Conservation (phyloP, 1,140 invertebrate genomes). For the Achatina immaculata region DNA sequence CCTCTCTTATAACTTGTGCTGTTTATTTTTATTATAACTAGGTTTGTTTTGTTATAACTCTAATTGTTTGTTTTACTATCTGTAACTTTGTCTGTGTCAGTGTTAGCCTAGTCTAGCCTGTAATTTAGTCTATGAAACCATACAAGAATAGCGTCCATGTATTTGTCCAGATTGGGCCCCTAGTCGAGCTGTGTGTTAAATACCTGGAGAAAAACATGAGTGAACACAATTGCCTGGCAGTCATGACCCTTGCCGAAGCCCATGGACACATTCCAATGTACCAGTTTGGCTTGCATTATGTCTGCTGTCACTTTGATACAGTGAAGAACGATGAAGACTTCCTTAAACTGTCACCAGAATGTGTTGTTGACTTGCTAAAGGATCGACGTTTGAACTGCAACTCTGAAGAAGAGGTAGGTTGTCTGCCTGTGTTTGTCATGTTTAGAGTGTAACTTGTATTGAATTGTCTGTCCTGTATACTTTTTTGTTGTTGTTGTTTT, state of each 20-base stretch:
- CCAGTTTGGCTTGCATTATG: constrained; percentile 57
- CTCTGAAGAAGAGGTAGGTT: constrained; percentile 53
- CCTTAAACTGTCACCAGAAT: constrained; percentile 57
- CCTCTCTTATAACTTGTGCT: too few relatives aligned
- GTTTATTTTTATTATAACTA: too few relatives aligned
- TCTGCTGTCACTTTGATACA: constrained; percentile 57
- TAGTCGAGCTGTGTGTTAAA: constrained; percentile 63
- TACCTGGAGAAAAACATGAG: constrained; percentile 64
- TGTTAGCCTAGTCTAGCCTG: too few relatives aligned
- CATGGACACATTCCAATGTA: constrained; percentile 61
- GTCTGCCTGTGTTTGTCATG: too few relatives aligned
- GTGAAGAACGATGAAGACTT: constrained; percentile 63
- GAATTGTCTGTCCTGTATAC: too few relatives aligned
- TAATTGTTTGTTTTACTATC: too few relatives aligned
- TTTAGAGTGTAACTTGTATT: too few relatives aligned
- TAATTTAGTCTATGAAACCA: too few relatives aligned
- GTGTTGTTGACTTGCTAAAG: constrained; percentile 58
- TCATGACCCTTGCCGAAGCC: constrained; percentile 60
- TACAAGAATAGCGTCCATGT: too few relatives aligned
- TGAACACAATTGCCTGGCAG: constrained; percentile 61
- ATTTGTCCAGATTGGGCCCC: constrained; percentile 24
- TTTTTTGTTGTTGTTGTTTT: too few relatives aligned
- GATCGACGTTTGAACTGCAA: constrained; percentile 58
- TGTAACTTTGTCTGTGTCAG: too few relatives aligned
- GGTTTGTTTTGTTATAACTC: too few relatives aligned